These are phyloP conservation scores for Zygogramma bicolorata DNA, from an alignment of 2,888 invertebrate genomes.

Conservation along the genomic window DNA sequence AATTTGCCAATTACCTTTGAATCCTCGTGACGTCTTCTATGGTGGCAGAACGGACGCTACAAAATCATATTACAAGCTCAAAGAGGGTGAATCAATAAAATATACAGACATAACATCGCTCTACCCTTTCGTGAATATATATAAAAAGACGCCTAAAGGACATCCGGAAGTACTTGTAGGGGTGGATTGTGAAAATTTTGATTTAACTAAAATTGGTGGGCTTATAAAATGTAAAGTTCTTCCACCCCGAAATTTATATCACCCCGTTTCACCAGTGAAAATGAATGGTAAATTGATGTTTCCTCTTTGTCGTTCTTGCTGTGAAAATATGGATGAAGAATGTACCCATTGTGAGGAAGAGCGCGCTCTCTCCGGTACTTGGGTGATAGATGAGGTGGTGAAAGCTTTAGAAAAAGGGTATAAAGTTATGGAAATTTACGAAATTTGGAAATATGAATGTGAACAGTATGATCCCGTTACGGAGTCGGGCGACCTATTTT, in stretches of 20 bases:
- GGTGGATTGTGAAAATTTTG: neutral
- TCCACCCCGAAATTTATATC: neutral
- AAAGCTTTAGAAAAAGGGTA: conserved; percentile 55
- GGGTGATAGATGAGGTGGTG: conserved; percentile 55
- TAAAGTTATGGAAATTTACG: conserved; percentile 49
- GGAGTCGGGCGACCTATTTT: conserved; percentile 37
- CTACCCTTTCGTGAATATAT: conserved; percentile 48
- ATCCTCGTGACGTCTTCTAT: too few relatives aligned
- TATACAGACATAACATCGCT: conserved; percentile 19
- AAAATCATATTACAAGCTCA: conserved; percentile 14
- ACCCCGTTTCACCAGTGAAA: neutral
- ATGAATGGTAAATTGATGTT: conserved; percentile 1
- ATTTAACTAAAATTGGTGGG: neutral
- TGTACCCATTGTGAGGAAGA: neutral
- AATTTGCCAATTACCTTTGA: conserved; percentile 16
- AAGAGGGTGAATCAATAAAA: conserved; percentile 40
- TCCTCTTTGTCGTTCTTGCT: neutral
- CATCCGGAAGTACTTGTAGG: conserved; percentile 41
- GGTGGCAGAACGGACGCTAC: conserved; percentile 37
- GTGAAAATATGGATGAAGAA: neutral
- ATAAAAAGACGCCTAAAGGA: conserved; percentile 49
- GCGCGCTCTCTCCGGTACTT: conserved; percentile 44
- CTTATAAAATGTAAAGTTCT: conserved; percentile 8
- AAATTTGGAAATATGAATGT: conserved; percentile 57
- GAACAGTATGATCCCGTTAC: conserved; percentile 43